Evolutionary conservation across 2,888 invertebrate species (phyloP).

Genomic region (Zootermopsis nevadensis): DNA sequence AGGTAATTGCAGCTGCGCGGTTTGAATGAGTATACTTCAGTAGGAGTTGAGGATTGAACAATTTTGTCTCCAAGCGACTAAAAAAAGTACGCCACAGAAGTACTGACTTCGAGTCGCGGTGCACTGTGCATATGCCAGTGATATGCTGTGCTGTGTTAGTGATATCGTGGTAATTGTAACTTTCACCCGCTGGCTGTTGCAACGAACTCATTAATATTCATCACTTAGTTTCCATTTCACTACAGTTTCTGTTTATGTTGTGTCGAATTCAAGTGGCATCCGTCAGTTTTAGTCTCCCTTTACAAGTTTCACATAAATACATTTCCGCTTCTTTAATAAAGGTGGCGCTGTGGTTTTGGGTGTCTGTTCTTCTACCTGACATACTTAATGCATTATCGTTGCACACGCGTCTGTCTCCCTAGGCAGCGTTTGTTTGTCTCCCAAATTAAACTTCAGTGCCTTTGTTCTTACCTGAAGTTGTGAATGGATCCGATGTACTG

Average conservation of each 20-base stretch:
- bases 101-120: too few relatives aligned
- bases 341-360: neutral
- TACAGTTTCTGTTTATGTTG: neutral
- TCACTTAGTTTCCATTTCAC: neutral
- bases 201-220: neutral
- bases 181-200: neutral
- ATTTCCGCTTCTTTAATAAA: neutral
- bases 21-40: too few relatives aligned
- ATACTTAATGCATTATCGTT: neutral
- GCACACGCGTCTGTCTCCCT: neutral
- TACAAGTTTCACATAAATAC: neutral
- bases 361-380: neutral
- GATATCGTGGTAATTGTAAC: neutral
- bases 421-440: too few relatives aligned
- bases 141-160: neutral
- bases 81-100: too few relatives aligned
- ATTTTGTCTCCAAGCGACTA: too few relatives aligned
- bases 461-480: too few relatives aligned
- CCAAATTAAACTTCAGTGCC: too few relatives aligned
- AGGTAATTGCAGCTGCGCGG: too few relatives aligned
- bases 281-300: neutral
- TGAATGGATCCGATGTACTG: too few relatives aligned
- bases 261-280: neutral
- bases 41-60: too few relatives aligned
- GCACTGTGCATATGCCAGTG: neutral